phyloP scores from a whole-genome alignment of 1,140 invertebrate genomes.

The Drosophila kanapiae region DNA sequence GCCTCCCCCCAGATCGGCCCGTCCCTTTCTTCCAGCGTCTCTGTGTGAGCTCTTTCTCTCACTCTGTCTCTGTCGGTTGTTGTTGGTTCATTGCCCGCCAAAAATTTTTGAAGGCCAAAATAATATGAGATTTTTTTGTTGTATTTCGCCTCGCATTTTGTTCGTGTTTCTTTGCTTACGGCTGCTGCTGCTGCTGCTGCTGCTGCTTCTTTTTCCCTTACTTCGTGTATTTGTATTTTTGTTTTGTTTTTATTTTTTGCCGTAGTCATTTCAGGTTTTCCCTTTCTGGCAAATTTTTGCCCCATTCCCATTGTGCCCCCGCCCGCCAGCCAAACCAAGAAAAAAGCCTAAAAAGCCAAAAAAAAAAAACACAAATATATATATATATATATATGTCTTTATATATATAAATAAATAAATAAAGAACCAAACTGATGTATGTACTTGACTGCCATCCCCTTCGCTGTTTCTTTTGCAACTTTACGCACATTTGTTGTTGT shows the following conservation, averaged over 20 bases:
- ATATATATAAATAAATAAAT: constrained; percentile 33
- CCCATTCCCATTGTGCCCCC: constrained; percentile 44
- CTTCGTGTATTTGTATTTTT: constrained; percentile 53
- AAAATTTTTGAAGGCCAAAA: constrained; percentile 85
- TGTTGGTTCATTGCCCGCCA: constrained; percentile 85
- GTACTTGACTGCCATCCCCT: constrained; percentile 42
- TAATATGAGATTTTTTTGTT: constrained; percentile 81
- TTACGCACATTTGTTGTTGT: constrained; percentile 39
- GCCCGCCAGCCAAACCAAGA: constrained; percentile 5
- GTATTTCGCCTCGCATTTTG: constrained; percentile 37
- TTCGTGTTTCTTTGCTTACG: constrained; percentile 50
- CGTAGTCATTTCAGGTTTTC: constrained; percentile 79
- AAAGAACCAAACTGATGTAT: constrained; percentile 40
- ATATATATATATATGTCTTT: constrained; percentile 6
- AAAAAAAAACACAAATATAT: background rate
- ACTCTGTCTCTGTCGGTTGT: constrained; percentile 60
- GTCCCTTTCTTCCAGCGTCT: constrained; percentile 14
- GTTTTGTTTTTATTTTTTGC: constrained; percentile 31
- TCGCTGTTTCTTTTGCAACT: constrained; percentile 28
- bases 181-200: constrained; percentile 58
- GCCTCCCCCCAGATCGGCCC: background rate
- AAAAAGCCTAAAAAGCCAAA: constrained; percentile 1
- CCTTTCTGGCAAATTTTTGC: constrained; percentile 73
- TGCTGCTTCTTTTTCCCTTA: constrained; percentile 61
- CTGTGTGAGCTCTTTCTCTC: constrained; percentile 25